A percentile compares a stretch with the other conserved stretches of the same genome.
phyloP scores from a whole-genome alignment of 2,797 vertebrate genomes.

The Microctenopoma stevenorrisi region DNA sequence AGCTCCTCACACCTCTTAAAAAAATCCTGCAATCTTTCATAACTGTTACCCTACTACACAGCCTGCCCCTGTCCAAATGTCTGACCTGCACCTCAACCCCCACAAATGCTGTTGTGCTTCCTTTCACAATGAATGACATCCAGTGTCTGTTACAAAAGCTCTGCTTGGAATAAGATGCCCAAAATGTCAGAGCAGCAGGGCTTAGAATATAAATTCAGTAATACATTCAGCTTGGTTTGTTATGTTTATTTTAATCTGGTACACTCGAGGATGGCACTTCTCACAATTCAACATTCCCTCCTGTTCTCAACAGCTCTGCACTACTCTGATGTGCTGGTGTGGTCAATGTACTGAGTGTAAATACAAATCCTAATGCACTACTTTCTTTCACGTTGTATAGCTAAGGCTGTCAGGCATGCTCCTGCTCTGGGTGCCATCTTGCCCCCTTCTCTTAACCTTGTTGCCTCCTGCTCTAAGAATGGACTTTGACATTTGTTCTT shows the following conservation, averaged over 20 bases:
- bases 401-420: constrained; percentile 23
- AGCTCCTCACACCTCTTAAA: constrained; percentile 9
- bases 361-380: background rate
- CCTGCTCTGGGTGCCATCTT: constrained; percentile 29
- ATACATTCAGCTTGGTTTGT: constrained; percentile 4
- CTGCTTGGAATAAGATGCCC: constrained; percentile 51
- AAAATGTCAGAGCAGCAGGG: constrained; percentile 59
- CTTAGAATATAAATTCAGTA: constrained; percentile 73
- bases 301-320: constrained; percentile 35
- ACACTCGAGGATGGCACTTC: constrained; percentile 44
- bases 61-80: constrained; percentile 2
- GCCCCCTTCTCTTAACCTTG: constrained; percentile 20
- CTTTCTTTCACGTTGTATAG: constrained; percentile 7
- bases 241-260: constrained; percentile 23
- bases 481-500: constrained; percentile 33
- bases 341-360: constrained; percentile 14
- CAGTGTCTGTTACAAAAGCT: constrained; percentile 63
- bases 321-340: constrained; percentile 5
- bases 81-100: background rate
- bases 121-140: constrained; percentile 37
- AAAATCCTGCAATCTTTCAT: constrained; percentile 4
- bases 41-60: background rate
- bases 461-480: constrained; percentile 28
- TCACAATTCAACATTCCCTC: constrained; percentile 12
- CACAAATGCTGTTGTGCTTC: constrained; percentile 20